Evolutionary conservation across 2,113 vertebrate species (phyloP).

Genomic region (Actenoides lindsayi): DNA sequence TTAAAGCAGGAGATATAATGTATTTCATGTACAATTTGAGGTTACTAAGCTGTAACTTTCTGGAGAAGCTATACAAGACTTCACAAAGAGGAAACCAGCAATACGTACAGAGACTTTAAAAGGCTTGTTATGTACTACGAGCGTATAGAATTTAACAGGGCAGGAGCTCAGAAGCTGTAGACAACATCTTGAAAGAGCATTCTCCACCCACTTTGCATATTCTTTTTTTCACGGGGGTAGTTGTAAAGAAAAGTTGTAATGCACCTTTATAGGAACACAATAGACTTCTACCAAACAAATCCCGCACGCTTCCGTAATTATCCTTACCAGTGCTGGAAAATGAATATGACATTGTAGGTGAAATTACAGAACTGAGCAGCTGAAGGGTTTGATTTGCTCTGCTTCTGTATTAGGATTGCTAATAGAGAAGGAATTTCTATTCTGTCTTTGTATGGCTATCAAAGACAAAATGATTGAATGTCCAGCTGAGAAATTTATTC

Average conservation of each 20-base stretch:
- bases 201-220: not conserved
- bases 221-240: not conserved
- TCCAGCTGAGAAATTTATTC: conserved; percentile 60
- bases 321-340: not conserved
- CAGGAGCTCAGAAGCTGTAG: not conserved
- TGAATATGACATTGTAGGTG: not conserved
- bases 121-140: not conserved
- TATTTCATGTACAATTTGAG: not conserved
- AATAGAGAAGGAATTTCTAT: not conserved
- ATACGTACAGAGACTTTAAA: not conserved
- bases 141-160: not conserved
- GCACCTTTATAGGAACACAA: not conserved
- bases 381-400: not conserved
- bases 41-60: not conserved
- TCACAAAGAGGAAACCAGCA: not conserved
- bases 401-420: not conserved
- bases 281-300: not conserved
- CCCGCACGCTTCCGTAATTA: not conserved
- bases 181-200: not conserved
- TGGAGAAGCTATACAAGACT: not conserved
- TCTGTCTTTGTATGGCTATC: conserved; percentile 19
- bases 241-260: not conserved
- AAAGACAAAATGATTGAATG: conserved; percentile 44
- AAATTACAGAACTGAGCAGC: not conserved
- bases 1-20: not conserved